phyloP scores from a whole-genome alignment of 2,888 invertebrate species.

The Clivina fossor region DNA sequence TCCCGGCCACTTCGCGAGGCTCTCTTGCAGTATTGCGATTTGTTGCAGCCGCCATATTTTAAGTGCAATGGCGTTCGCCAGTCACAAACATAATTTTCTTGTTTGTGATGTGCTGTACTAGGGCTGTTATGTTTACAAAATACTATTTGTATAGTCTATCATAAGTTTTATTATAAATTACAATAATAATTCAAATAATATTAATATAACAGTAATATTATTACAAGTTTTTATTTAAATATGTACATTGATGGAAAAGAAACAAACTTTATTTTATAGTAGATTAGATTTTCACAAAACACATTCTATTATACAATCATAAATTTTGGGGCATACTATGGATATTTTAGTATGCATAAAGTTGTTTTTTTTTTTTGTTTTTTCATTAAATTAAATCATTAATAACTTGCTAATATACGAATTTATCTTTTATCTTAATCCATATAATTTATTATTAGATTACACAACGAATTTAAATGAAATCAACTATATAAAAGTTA shows the following conservation, averaged over 20 bases:
- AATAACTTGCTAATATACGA: too few relatives aligned
- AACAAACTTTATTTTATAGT: constrained; percentile 1
- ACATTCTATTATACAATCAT: too few relatives aligned
- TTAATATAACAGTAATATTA: too few relatives aligned
- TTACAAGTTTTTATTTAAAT: constrained; percentile 9
- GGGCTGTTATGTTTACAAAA: constrained; percentile 14
- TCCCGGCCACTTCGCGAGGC: constrained; percentile 81
- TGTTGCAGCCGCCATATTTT: constrained; percentile 66
- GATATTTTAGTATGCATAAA: too few relatives aligned
- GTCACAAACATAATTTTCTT: constrained; percentile 16
- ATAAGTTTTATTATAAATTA: constrained; percentile 19
- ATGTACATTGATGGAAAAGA: constrained; percentile 20
- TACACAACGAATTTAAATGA: too few relatives aligned
- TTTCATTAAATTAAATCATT: too few relatives aligned
- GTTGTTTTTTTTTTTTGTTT: too few relatives aligned
- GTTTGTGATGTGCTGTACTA: constrained; percentile 4
- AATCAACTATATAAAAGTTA: too few relatives aligned
- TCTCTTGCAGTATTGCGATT: constrained; percentile 82
- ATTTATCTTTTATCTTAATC: too few relatives aligned
- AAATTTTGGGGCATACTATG: too few relatives aligned
- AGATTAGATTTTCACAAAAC: too few relatives aligned
- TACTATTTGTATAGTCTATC: constrained; percentile 28
- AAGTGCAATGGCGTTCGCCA: constrained; percentile 29
- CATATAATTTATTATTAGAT: too few relatives aligned
- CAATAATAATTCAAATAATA: constrained; percentile 1